phyloP scores from a whole-genome alignment of 2,113 vertebrate species.

The Eretmochelys imbricata region DNA sequence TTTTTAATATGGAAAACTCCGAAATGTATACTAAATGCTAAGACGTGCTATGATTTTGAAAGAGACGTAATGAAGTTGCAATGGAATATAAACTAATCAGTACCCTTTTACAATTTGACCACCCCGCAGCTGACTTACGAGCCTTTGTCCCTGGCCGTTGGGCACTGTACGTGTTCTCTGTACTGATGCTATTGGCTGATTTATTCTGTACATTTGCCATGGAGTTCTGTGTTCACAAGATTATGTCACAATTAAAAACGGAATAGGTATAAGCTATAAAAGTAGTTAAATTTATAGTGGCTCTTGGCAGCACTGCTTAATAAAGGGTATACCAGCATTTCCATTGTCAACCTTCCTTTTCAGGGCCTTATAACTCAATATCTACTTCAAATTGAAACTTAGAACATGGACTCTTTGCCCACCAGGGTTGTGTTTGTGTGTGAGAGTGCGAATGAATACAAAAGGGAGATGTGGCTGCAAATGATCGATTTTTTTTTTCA shows the following conservation, averaged over 20 bases:
- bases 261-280: not conserved
- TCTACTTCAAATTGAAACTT: not conserved
- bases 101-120: not conserved
- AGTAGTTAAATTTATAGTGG: not conserved
- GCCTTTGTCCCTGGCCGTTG: not conserved
- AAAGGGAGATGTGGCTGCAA: constrained; percentile 24
- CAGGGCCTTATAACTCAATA: not conserved
- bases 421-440: not conserved
- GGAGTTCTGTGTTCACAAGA: not conserved
- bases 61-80: not conserved
- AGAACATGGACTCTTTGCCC: not conserved
- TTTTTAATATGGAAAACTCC: not conserved
- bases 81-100: not conserved
- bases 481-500: not conserved
- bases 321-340: not conserved
- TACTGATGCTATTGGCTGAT: not conserved
- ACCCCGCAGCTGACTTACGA: not conserved
- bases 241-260: not conserved
- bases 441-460: not conserved
- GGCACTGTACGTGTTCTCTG: rapidly evolving
- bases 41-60: not conserved
- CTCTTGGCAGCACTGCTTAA: constrained; percentile 28
- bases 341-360: not conserved
- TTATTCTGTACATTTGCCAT: not conserved
- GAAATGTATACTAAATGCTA: not conserved